phyloP scores from a whole-genome alignment of 2,797 vertebrate genomes.

The Squalus acanthias region DNA sequence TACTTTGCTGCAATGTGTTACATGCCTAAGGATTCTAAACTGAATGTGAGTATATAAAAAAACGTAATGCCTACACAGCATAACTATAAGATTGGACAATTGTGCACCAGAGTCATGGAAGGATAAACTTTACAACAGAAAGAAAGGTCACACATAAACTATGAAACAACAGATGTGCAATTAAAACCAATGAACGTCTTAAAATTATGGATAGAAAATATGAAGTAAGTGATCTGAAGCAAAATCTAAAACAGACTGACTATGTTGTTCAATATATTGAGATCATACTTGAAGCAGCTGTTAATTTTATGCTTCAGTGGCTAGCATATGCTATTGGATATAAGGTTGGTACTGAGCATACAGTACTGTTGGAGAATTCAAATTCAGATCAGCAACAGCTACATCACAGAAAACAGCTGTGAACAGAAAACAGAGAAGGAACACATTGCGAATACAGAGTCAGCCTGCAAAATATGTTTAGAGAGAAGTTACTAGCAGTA shows the following conservation, averaged over 20 bases:
- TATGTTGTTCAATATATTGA: conserved; percentile 27
- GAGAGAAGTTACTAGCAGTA: not conserved
- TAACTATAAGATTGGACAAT: not conserved
- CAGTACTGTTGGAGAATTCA: conserved; percentile 24
- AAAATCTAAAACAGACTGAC: not conserved
- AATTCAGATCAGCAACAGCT: conserved; percentile 16
- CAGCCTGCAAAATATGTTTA: not conserved
- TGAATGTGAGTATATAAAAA: not conserved
- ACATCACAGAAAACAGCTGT: conserved; percentile 9
- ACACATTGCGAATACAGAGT: not conserved
- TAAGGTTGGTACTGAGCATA: not conserved
- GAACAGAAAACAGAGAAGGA: not conserved
- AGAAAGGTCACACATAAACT: not conserved
- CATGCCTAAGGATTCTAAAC: not conserved
- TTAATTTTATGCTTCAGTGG: conserved; percentile 22
- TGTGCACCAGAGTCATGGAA: not conserved
- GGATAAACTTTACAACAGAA: not conserved
- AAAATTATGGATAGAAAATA: not conserved
- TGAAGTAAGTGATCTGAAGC: conserved; percentile 2
- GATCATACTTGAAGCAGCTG: conserved; percentile 19
- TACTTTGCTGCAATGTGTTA: not conserved
- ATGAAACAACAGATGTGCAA: conserved; percentile 5
- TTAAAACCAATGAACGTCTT: not conserved
- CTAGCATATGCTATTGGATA: conserved; percentile 8
- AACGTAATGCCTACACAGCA: not conserved